Conservation (phyloP, 2,113 vertebrate species). For the Speoplatyrhinus poulsoni region DNA sequence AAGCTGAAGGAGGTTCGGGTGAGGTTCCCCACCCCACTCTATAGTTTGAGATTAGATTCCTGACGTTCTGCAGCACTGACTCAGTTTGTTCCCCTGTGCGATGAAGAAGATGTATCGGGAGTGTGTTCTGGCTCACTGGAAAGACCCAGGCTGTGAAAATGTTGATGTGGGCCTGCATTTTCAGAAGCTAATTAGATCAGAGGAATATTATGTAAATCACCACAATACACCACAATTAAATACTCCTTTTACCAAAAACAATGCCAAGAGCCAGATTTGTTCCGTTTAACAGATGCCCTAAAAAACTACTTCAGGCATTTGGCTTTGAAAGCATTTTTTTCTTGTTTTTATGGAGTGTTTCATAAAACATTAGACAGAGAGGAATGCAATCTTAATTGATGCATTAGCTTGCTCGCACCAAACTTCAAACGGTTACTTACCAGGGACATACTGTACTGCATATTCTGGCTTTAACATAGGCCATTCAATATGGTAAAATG, state of each 20-base stretch:
- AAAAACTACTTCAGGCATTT: neutral
- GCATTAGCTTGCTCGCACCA: slow-evolving; percentile 43
- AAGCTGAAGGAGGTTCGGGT: neutral
- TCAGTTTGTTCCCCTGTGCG: neutral
- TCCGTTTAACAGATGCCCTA: too few species aligned
- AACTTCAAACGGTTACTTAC: slow-evolving; percentile 58
- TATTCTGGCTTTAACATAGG: slow-evolving; percentile 36
- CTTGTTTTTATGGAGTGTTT: slow-evolving; percentile 58
- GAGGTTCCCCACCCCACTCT: slow-evolving; percentile 8
- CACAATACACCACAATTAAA: slow-evolving; percentile 35
- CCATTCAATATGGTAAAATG: slow-evolving; percentile 32
- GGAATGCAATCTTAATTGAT: slow-evolving; percentile 40
- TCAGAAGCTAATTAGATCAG: too few species aligned
- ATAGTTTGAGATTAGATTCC: slow-evolving; percentile 1
- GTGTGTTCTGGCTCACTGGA: slow-evolving; percentile 3
- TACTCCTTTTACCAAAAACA: slow-evolving; percentile 36
- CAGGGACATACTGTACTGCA: slow-evolving; percentile 33
- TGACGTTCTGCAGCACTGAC: slow-evolving; percentile 36
- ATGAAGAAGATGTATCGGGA: slow-evolving; percentile 17
- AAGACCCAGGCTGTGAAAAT: too few species aligned
- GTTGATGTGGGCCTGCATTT: too few species aligned
- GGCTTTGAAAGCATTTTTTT: neutral
- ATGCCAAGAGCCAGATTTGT: slow-evolving; percentile 29
- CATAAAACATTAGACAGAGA: slow-evolving; percentile 52
- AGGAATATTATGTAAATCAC: too few species aligned